Base-by-base conservation (phyloP, 2,113 vertebrate species). In the Bostrychus sinensis region DNA sequence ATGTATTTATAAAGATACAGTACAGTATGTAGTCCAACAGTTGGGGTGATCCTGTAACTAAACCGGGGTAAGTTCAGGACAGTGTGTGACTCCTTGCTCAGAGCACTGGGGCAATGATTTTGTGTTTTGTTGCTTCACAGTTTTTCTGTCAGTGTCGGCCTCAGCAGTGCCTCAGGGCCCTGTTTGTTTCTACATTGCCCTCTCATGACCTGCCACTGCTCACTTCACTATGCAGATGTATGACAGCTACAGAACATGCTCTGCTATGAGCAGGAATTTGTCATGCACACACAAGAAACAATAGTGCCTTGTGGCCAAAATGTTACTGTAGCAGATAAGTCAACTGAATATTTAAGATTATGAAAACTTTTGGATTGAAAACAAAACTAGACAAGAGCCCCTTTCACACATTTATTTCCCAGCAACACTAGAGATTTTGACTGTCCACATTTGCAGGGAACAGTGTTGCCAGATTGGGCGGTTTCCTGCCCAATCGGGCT, bases 191-290 rank as follows among this genome's bases (percentile, higher is more conserved):
- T 68, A 43, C 60, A 38, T 61, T 43, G 62, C 57, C 70, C 54
- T 46, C 72, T 57, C 54, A 9, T 80, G 70, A 71, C 73, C 70
- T 81, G 78, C 84, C 85, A 85, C 78, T 66, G 51, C 59, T 69
- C 59, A 76, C 85, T 55, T 60, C 12, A 62, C 32, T 10, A 20
- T 19, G 14, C 60, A 26, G 28, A 45, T 30, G 39, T 30, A 14
- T 62, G 77, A 81, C 61, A 30, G 26, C 36, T 26, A 56, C 16
- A 32, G 75, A 78, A 64, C 42, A 72, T 23, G 50, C 63, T 56
- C 19, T 11, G 73, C 28, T 30, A 1, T 25, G 22, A 23, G 45
- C 4, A 6, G 22, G 14, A 19, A 64, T 60, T n/a, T 23, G 20
- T 64, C 17, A 30, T 51, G 26, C 6, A 37, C 55, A 62, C 58